These are phyloP conservation scores for Apodemus speciosus DNA, from an alignment of 2,113 vertebrate genomes.

Conservation along the genomic window DNA sequence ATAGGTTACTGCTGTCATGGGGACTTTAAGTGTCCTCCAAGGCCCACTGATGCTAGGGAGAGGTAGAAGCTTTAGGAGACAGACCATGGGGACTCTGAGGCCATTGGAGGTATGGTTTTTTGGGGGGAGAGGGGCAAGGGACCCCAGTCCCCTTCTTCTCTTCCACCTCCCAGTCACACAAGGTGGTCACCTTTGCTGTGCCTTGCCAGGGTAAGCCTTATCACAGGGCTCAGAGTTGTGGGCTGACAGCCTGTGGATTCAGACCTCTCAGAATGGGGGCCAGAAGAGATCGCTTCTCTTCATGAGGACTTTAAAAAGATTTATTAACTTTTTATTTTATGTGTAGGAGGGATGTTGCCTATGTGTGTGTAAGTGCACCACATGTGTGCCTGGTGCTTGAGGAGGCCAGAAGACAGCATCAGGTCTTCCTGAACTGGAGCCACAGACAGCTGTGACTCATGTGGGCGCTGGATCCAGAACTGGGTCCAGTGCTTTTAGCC, in stretches of 20 bases:
- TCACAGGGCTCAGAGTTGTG: neutral
- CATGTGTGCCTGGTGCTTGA: neutral
- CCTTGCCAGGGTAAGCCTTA: neutral
- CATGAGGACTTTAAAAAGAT: neutral
- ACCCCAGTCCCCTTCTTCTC: neutral
- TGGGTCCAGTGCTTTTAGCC: neutral
- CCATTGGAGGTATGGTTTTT: neutral
- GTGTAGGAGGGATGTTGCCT: neutral
- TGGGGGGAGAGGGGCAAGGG: too few relatives aligned
- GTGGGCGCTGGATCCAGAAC: neutral
- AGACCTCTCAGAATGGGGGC: neutral
- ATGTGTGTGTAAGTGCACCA: neutral
- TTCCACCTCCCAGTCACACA: neutral
- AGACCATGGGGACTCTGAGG: neutral
- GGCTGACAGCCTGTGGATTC: neutral
- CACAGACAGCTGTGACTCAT: neutral
- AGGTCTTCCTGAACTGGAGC: neutral
- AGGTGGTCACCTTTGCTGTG: neutral
- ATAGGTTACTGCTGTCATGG: neutral
- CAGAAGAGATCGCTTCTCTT: neutral
- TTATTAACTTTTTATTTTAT: neutral
- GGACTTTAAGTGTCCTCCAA: neutral
- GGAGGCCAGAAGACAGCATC: neutral
- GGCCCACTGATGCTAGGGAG: neutral
- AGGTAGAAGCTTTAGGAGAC: too few relatives aligned